Percentiles rank a stretch among this genome's conserved stretches.
These are phyloP conservation scores for Dorcus parallelipipedus DNA, from an alignment of 2,888 invertebrate genomes.

Conservation along the genomic window DNA sequence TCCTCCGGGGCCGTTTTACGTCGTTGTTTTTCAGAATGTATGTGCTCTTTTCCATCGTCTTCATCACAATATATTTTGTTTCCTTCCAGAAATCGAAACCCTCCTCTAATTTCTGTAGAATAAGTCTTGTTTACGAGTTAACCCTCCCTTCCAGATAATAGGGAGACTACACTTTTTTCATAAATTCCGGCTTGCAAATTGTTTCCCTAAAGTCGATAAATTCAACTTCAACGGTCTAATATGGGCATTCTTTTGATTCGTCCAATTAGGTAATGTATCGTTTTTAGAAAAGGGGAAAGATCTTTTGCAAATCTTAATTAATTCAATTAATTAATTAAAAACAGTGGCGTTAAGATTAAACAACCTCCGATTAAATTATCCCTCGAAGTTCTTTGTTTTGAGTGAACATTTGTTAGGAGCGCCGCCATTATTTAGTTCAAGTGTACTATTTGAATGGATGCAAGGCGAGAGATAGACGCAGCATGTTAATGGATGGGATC, in stretches of 20 bases:
- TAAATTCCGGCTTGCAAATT: neutral
- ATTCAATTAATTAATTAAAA: neutral
- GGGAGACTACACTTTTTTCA: neutral
- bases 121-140: constrained; percentile 31
- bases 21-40: constrained; percentile 28
- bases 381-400: constrained; percentile 10
- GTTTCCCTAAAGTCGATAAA: neutral
- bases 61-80: constrained; percentile 31
- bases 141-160: neutral
- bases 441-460: constrained; percentile 8
- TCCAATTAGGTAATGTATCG: too few species aligned
- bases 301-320: too few species aligned
- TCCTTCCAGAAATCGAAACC: constrained; percentile 30
- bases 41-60: constrained; percentile 28
- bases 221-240: too few species aligned
- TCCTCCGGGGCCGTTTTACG: constrained; percentile 29
- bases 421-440: neutral
- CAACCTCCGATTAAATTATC: constrained; percentile 12
- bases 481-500: constrained; percentile 34
- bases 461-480: constrained; percentile 24
- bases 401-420: neutral
- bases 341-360: constrained; percentile 12
- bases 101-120: constrained; percentile 33
- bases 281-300: too few species aligned
- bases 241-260: too few species aligned